phyloP scores from a whole-genome alignment of 2,888 invertebrate genomes.

The Cybosia mesomella region DNA sequence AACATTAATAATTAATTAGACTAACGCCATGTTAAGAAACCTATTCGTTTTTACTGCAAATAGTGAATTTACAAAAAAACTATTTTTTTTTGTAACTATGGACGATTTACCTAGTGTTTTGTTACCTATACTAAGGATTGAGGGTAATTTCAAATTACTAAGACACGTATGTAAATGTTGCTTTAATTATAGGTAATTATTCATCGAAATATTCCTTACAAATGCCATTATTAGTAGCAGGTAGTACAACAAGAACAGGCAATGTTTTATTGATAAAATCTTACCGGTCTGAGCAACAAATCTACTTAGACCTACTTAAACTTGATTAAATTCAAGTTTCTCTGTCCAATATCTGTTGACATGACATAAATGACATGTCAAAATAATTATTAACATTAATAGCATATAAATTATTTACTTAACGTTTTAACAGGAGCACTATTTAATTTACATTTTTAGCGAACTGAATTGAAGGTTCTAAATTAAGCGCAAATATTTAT shows the following conservation, averaged over 20 bases:
- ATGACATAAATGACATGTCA: constrained; percentile 11
- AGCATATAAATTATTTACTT: not conserved
- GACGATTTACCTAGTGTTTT: not conserved
- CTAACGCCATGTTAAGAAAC: too few species aligned
- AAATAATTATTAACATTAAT: constrained; percentile 9
- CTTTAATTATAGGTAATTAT: not conserved
- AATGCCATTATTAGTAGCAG: not conserved
- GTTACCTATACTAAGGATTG: too few species aligned
- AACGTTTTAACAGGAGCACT: not conserved
- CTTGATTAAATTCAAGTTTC: constrained; percentile 3
- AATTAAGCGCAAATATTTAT: not conserved
- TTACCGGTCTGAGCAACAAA: constrained; percentile 4
- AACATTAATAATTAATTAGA: too few species aligned
- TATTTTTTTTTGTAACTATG: not conserved
- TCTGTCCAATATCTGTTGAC: constrained; percentile 14
- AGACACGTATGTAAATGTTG: not conserved
- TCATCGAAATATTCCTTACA: not conserved
- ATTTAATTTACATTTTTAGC: not conserved
- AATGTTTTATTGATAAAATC: constrained; percentile 11
- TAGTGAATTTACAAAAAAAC: not conserved
- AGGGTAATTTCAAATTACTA: not conserved
- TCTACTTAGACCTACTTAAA: not conserved
- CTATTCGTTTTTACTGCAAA: not conserved
- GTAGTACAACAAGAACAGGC: not conserved
- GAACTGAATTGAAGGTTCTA: not conserved